phyloP scores from a whole-genome alignment of 2,113 vertebrate genomes.

The Notothenia rossii region DNA sequence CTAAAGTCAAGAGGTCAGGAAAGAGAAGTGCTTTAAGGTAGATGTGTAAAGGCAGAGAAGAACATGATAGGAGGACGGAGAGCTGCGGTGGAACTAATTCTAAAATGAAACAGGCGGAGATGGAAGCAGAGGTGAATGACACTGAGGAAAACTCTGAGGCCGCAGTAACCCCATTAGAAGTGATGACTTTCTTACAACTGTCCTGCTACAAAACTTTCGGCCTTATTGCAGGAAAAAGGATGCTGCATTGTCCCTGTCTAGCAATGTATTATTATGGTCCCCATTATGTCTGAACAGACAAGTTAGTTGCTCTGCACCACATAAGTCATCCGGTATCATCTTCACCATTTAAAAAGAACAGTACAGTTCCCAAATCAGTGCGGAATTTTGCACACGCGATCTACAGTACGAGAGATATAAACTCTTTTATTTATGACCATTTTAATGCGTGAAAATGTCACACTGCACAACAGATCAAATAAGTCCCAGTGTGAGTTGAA shows the following conservation, averaged over 20 bases:
- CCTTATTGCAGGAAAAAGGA: slow-evolving; percentile 2
- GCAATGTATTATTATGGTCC: slow-evolving; percentile 15
- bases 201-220: background rate
- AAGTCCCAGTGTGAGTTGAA: slow-evolving; percentile 3
- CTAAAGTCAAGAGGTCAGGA: slow-evolving; percentile 50
- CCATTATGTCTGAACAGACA: slow-evolving; percentile 12
- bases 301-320: slow-evolving; percentile 1
- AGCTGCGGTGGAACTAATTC: slow-evolving; percentile 1
- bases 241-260: slow-evolving; percentile 1
- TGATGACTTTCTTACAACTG: background rate
- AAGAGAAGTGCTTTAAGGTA: background rate
- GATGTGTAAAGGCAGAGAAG: background rate
- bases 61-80: background rate
- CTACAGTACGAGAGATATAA: background rate
- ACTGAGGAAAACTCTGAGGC: background rate
- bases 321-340: background rate
- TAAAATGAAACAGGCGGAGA: background rate
- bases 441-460: slow-evolving; percentile 32
- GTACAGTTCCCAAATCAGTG: slow-evolving; percentile 21
- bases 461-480: slow-evolving; percentile 1
- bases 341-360: background rate
- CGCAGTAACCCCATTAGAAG: slow-evolving; percentile 28
- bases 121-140: background rate
- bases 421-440: slow-evolving; percentile 45
- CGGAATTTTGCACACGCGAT: slow-evolving; percentile 15